Conservation (phyloP, 1,140 invertebrate species). For the Belonocnema kinseyi region DNA sequence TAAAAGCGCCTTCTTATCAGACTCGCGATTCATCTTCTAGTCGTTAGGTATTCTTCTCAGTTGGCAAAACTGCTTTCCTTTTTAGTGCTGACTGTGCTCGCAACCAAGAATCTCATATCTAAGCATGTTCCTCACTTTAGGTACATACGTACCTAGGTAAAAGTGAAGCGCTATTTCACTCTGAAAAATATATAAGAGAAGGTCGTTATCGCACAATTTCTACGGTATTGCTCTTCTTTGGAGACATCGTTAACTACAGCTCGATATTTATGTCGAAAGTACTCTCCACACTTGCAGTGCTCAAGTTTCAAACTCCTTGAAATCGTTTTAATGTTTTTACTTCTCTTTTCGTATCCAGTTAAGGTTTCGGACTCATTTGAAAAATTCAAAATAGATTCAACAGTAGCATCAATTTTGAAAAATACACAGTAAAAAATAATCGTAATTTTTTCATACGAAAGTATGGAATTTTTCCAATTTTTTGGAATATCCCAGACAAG, state of each 20-base stretch:
- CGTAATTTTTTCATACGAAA: no score
- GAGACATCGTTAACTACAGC: background rate
- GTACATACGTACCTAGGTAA: background rate
- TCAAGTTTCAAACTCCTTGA: no score
- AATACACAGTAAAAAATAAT: no score
- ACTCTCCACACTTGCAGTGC: background rate
- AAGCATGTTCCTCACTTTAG: background rate
- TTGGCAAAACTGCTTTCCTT: constrained; percentile 1
- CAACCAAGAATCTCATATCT: constrained; percentile 13
- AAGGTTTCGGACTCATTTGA: no score
- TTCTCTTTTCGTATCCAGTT: no score
- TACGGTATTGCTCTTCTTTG: constrained; percentile 9
- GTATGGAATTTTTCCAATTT: no score
- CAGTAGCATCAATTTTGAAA: no score
- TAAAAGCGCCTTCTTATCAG: constrained; percentile 15
- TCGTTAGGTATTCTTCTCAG: constrained; percentile 15
- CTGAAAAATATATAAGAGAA: background rate
- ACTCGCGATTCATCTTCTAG: constrained; percentile 7
- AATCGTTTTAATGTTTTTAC: no score
- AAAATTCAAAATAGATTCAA: no score
- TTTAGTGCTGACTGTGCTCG: background rate
- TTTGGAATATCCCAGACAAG: no score
- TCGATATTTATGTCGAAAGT: constrained; percentile 2
- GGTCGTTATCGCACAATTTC: constrained; percentile 8
- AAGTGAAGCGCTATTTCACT: constrained; percentile 8